Evolutionary conservation across 2,888 invertebrate species (phyloP), one percentile per base, ranked within the genome.

Genomic region (Mantis religiosa): DNA sequence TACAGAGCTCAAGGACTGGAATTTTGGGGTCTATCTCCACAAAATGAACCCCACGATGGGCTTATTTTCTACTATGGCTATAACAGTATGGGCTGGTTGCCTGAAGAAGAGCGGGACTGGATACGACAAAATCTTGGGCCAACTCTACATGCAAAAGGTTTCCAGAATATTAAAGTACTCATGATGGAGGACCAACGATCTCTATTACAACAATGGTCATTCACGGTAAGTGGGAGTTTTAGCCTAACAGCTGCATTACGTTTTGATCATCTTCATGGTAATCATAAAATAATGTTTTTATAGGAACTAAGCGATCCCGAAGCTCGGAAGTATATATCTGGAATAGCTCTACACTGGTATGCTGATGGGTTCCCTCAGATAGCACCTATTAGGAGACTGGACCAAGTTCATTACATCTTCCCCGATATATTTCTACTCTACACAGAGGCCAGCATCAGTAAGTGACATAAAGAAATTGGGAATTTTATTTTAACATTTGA

Each of bases 271-370:
- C n/a, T 41, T 41, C 6, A 12, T 41, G 12, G 12, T 41, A 12
- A 41, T 12, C 12, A 41, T 41, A 41, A 41, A 41, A 41, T 3
- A 27, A 15, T 12, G 8, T 41, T 89, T 91, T 92, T 90, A 34
- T 14, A 92, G 91, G 89, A 93, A 41, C 92, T 94, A 83, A 3
- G 88, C 0, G 92, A 92, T 89, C 88, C 92, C 0, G 93, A 93
- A 90, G 94, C 95, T 0, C 92, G 94, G 1, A 93, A 95, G 3
- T 96, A 95, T 91, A 93, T 97, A 0, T 95, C 96, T 91, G 98
- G 98, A 0, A 94, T 97, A 83, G 97, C 96, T 0, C 93, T 98
- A 7, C 98, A 98, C 93, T 98, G 97, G 96, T 98, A 98, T 92
- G 94, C 94, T 88, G 97, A 98, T 93, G 92, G 92, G 34, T 71